A percentile compares a stretch with the other conserved stretches of the same genome.
Conservation (phyloP, 2,797 vertebrate genomes). For the Danio tinwini region DNA sequence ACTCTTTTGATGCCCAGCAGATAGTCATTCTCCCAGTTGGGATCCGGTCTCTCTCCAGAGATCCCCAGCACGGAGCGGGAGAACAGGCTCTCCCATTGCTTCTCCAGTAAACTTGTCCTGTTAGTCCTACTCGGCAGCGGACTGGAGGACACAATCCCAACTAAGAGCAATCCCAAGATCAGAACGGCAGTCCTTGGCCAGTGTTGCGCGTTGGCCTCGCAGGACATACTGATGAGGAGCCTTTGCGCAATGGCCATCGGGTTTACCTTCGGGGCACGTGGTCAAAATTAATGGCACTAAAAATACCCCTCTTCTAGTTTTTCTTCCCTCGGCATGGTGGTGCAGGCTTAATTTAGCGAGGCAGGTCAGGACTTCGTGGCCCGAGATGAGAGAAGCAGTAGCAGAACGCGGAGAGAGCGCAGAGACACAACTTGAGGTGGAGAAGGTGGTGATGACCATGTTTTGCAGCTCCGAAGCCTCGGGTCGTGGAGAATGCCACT, state of each 20-base stretch:
- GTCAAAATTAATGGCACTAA: conserved; percentile 90
- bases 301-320: conserved; percentile 90
- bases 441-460: conserved; percentile 79
- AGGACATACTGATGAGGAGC: conserved; percentile 85
- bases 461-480: conserved; percentile 76
- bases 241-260: conserved; percentile 85
- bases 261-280: conserved; percentile 88
- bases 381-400: conserved; percentile 65
- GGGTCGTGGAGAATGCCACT: conserved; percentile 77
- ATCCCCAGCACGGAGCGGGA: conserved; percentile 83
- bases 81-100: conserved; percentile 83
- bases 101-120: conserved; percentile 78
- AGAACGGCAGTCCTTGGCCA: conserved; percentile 78
- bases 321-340: conserved; percentile 87
- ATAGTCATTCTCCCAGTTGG: conserved; percentile 87
- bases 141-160: conserved; percentile 76
- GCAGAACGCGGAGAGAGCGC: conserved; percentile 65
- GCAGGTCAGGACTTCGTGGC: conserved; percentile 85
- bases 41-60: conserved; percentile 80
- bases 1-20: conserved; percentile 88
- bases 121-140: conserved; percentile 78
- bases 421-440: conserved; percentile 69
- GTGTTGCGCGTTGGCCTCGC: conserved; percentile 74
- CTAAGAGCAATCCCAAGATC: conserved; percentile 77
- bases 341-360: conserved; percentile 90